These are phyloP conservation scores for Lepus americanus DNA, from an alignment of 2,113 vertebrate species.

Conservation along the genomic window DNA sequence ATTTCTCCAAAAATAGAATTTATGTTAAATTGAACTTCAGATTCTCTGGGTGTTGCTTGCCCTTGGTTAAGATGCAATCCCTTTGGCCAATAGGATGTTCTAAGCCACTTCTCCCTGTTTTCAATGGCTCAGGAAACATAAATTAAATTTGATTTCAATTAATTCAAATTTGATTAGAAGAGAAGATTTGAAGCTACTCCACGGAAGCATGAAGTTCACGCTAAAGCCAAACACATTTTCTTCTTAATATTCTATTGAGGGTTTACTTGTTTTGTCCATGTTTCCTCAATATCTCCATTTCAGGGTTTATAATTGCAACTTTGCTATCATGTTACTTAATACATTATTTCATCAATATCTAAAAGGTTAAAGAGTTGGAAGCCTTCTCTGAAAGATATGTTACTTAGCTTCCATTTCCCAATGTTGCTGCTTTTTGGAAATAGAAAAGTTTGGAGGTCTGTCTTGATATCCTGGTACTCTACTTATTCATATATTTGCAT, in stretches of 20 bases:
- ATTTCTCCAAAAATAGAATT: background rate
- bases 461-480: slow-evolving; percentile 22
- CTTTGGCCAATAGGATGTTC: background rate
- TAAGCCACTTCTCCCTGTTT: background rate
- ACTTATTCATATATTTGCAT: background rate
- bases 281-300: background rate
- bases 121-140: slow-evolving; percentile 45
- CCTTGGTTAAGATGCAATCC: background rate
- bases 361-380: background rate
- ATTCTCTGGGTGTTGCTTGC: background rate
- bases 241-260: background rate
- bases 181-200: background rate
- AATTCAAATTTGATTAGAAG: slow-evolving; percentile 58
- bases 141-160: slow-evolving; percentile 60
- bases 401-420: slow-evolving; percentile 30
- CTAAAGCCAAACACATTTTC: background rate
- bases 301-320: background rate
- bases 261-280: background rate
- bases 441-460: slow-evolving; percentile 15
- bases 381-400: background rate
- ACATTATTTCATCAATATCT: background rate
- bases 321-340: background rate
- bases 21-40: slow-evolving; percentile 21
- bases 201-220: background rate
- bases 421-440: slow-evolving; percentile 52